A percentile compares a stretch with the other conserved stretches of the same genome.
Conservation (phyloP, 2,113 vertebrate species). For the Corythoichthys intestinalis region DNA sequence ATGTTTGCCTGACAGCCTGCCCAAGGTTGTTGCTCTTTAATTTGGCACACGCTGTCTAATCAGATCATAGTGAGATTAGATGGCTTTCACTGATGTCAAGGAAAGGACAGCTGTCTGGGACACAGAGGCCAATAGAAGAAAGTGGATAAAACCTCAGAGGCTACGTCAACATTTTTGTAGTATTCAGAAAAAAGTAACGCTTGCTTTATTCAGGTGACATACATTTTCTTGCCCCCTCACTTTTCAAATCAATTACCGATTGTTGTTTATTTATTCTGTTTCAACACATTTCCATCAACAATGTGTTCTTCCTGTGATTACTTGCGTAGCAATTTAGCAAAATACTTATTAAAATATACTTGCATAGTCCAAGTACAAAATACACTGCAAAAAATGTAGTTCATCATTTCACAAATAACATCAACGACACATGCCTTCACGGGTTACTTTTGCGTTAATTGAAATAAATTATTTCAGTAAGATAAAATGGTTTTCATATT, state of each 20-base stretch:
- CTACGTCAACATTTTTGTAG: conserved; percentile 3
- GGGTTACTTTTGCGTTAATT: too few species aligned
- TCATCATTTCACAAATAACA: too few species aligned
- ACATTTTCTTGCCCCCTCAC: neutral
- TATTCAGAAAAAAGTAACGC: neutral
- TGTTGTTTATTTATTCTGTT: too few species aligned
- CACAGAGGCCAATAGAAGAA: conserved; percentile 26
- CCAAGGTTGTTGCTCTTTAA: conserved; percentile 61
- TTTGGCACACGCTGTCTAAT: conserved; percentile 59
- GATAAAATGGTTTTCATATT: neutral
- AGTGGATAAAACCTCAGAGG: conserved; percentile 26
- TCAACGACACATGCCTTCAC: too few species aligned
- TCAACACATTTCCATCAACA: too few species aligned
- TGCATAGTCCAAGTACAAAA: too few species aligned
- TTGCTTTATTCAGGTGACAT: neutral
- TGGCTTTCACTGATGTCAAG: conserved; percentile 48
- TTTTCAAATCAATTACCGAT: too few species aligned
- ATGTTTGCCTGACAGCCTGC: conserved; percentile 38
- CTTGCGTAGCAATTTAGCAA: too few species aligned
- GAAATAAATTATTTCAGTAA: neutral
- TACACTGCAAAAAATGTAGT: too few species aligned
- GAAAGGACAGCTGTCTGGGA: conserved; percentile 52
- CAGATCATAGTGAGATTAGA: conserved; percentile 57
- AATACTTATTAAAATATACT: too few species aligned
- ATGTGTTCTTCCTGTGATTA: too few species aligned